A percentile compares a stretch with the other conserved stretches of the same genome.
phyloP scores from a whole-genome alignment of 2,113 vertebrate genomes.

The Hippoglossus stenolepis region DNA sequence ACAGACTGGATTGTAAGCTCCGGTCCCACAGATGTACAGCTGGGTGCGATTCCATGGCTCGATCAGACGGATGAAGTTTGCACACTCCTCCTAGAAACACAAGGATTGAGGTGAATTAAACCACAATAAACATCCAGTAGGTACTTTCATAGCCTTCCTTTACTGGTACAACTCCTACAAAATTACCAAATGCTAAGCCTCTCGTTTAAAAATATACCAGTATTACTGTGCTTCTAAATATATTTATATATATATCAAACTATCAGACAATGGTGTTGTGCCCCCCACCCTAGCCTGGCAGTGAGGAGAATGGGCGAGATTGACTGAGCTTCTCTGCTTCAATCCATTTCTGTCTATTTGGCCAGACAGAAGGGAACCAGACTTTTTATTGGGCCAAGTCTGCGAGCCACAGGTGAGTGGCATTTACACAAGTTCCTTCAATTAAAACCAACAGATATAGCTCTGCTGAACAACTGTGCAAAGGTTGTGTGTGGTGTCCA shows the following conservation, averaged over 20 bases:
- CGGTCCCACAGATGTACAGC: conserved; percentile 94
- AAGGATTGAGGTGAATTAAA: conserved; percentile 6
- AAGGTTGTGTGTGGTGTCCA: conserved; percentile 17
- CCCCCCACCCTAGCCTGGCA: conserved; percentile 8
- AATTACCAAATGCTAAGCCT: conserved; percentile 15
- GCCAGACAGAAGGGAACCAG: conserved; percentile 57
- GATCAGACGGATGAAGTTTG: conserved; percentile 97
- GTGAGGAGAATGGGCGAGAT: conserved; percentile 11
- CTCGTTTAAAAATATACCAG: conserved; percentile 18
- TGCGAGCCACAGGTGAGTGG: conserved; percentile 27
- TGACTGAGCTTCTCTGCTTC: conserved; percentile 14
- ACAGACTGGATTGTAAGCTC: conserved; percentile 97
- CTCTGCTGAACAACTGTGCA: background rate
- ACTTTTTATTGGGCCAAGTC: conserved; percentile 45
- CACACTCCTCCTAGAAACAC: conserved; percentile 90
- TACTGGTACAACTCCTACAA: background rate
- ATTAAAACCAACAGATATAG: conserved; percentile 15
- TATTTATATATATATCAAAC: conserved; percentile 34
- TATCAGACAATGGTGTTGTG: conserved; percentile 22
- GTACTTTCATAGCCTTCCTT: background rate
- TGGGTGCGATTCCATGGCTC: conserved; percentile 99
- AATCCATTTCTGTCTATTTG: conserved; percentile 41
- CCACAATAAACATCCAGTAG: conserved; percentile 2
- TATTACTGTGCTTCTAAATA: conserved; percentile 23
- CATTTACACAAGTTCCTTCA: conserved; percentile 21